Evolutionary conservation across 2,797 vertebrate genomes (phyloP), one percentile per base, ranked within the genome.

Genomic region (Ispidina lecontei): DNA sequence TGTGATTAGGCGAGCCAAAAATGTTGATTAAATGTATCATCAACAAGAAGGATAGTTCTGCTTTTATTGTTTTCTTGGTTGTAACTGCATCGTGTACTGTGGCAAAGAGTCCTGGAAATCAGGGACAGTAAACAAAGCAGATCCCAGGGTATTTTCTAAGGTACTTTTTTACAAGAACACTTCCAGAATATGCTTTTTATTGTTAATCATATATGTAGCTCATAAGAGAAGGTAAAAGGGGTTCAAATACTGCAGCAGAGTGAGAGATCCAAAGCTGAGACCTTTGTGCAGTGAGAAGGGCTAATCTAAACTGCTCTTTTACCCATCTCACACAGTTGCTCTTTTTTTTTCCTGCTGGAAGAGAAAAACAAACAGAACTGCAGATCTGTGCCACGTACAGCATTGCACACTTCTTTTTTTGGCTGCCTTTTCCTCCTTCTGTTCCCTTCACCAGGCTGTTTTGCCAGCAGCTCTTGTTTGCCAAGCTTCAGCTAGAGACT

Each of bases 401-500:
- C 87, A 94, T 71, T 93, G 86, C 74, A 65, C 70, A n/a, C 10
- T 55, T 56, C 52, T 77, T 67, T 13, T 63, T 69, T 84, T 91
- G 76, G 80, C 87, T 86, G 64, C 18, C 78, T 93, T 89, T 88
- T 86, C 77, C 62, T 95, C 92, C 88, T 95, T 93, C 85, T 90
- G 93, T 96, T 91, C 76, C 23, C 54, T 87, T 91, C 4, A 14
- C 91, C 78, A 93, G 78, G 79, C 67, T 90, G 76, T 94, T 95
- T 94, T 95, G 92, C 84, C 93, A 94, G 93, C 91, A 92, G 58
- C 81, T 91, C 79, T 44, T 59, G 22, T 91, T 90, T 95, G 96
- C 92, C 94, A 93, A 89, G 80, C 65, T 88, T 90, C 86, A 95
- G 80, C 85, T 91, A 88, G 74, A 91, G 91, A 31, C 56, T 91